Evolutionary conservation across 2,888 invertebrate genomes (phyloP).

Genomic region (Drosophila paracracens): DNA sequence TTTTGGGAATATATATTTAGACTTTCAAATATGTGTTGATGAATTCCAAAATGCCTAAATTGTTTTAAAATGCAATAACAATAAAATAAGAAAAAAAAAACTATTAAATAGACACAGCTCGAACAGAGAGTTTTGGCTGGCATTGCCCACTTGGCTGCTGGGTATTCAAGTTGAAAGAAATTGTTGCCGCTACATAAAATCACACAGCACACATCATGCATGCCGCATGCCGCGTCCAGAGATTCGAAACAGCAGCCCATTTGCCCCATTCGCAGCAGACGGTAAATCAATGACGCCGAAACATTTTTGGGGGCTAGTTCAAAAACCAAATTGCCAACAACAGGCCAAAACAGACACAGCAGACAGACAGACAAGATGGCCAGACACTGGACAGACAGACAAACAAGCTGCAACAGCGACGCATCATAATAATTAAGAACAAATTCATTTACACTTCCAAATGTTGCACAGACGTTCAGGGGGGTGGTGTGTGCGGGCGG

Average conservation of each 20-base stretch:
- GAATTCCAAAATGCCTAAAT: not conserved
- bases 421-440: slow-evolving; percentile 78
- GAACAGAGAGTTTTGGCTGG: not conserved
- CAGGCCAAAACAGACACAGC: slow-evolving; percentile 24
- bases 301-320: slow-evolving; percentile 33
- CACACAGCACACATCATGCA: slow-evolving; percentile 60
- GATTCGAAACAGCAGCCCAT: slow-evolving; percentile 33
- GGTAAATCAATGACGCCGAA: slow-evolving; percentile 71
- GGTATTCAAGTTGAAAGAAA: slow-evolving; percentile 30
- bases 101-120: not conserved
- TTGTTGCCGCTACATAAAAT: slow-evolving; percentile 70
- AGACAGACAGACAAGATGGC: slow-evolving; percentile 3
- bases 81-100: not conserved
- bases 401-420: slow-evolving; percentile 16
- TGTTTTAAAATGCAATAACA: slow-evolving; percentile 2
- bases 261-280: slow-evolving; percentile 53
- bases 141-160: not conserved
- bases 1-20: not conserved
- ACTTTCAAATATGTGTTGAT: not conserved
- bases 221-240: slow-evolving; percentile 44
- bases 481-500: not conserved
- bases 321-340: slow-evolving; percentile 68
- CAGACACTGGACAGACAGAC: slow-evolving; percentile 1
- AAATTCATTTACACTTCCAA: slow-evolving; percentile 81
- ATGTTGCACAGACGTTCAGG: slow-evolving; percentile 34